These are phyloP conservation scores for Drosophila diplacantha DNA, from an alignment of 2,888 invertebrate species.

Conservation along the genomic window DNA sequence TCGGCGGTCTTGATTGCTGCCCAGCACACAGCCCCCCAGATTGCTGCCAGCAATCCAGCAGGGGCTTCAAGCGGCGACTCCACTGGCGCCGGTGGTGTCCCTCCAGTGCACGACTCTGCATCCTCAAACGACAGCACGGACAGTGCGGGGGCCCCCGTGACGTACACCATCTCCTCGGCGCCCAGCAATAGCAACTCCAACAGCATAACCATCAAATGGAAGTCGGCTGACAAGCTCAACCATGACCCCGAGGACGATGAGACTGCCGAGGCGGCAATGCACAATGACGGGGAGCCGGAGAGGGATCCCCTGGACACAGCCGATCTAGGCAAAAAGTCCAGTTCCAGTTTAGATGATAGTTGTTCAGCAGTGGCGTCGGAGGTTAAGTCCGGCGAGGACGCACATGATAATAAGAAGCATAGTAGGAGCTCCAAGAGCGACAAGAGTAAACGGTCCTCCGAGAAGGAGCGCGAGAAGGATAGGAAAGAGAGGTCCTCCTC, in stretches of 20 bases:
- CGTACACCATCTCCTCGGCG: conserved; percentile 69
- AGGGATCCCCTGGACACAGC: conserved; percentile 37
- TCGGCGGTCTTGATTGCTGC: conserved; percentile 2
- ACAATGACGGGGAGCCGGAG: conserved; percentile 48
- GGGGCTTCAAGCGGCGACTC: neutral
- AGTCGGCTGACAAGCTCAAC: conserved; percentile 71
- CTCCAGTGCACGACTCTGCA: conserved; percentile 32
- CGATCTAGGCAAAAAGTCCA: conserved; percentile 60
- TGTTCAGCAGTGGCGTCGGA: conserved; percentile 41
- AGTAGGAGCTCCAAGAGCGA: conserved; percentile 58
- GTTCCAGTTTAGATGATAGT: conserved; percentile 70
- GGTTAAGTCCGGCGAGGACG: conserved; percentile 51
- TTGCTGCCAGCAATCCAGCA: conserved; percentile 12
- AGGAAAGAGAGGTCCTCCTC: conserved; percentile 68
- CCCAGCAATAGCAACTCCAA: conserved; percentile 62
- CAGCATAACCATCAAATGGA: conserved; percentile 78
- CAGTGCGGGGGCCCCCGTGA: conserved; percentile 73
- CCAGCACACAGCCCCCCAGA: conserved; percentile 3
- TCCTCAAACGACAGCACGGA: conserved; percentile 74
- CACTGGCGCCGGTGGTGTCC: neutral
- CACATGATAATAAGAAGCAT: conserved; percentile 57
- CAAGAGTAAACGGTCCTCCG: conserved; percentile 65
- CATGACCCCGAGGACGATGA: conserved; percentile 34
- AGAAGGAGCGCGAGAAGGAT: conserved; percentile 75
- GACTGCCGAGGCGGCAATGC: neutral